Conservation (phyloP, 2,113 vertebrate genomes). For the Bubo blakistoni region DNA sequence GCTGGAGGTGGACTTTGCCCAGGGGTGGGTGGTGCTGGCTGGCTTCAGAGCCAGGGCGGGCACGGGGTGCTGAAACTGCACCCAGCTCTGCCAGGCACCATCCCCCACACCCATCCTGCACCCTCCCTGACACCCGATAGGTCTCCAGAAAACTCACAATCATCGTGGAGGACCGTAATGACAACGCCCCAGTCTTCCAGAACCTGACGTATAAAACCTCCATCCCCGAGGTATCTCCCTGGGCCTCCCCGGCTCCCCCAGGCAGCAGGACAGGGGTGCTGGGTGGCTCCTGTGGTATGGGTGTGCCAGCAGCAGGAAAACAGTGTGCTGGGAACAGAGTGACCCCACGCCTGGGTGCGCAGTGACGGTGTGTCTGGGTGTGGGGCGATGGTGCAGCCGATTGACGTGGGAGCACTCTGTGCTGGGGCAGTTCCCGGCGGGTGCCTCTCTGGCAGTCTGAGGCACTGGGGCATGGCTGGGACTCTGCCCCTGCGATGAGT, state of each 20-base stretch:
- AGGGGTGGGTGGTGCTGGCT: not conserved
- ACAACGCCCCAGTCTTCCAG: constrained; percentile 25
- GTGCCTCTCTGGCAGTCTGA: not conserved
- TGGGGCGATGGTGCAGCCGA: rapidly evolving
- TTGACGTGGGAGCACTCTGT: not conserved
- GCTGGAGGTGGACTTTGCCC: not conserved
- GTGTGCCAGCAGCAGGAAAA: not conserved
- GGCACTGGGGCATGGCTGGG: rapidly evolving
- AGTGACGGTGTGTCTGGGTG: rapidly evolving
- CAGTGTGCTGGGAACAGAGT: rapidly evolving
- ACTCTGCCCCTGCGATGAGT: constrained; percentile 2
- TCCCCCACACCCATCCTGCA: not conserved
- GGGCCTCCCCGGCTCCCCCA: rapidly evolving
- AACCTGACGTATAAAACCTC: not conserved
- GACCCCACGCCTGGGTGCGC: rapidly evolving
- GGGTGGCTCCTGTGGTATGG: not conserved
- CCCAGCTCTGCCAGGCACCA: not conserved
- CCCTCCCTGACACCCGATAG: not conserved
- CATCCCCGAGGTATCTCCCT: not conserved
- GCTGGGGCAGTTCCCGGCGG: rapidly evolving
- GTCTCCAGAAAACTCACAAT: not conserved
- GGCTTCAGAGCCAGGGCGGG: not conserved
- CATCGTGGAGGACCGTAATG: constrained; percentile 53
- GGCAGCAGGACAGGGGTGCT: not conserved
- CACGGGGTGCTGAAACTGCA: not conserved